Conservation (phyloP, 2,797 vertebrate species). For the Toxotes lorentzi region DNA sequence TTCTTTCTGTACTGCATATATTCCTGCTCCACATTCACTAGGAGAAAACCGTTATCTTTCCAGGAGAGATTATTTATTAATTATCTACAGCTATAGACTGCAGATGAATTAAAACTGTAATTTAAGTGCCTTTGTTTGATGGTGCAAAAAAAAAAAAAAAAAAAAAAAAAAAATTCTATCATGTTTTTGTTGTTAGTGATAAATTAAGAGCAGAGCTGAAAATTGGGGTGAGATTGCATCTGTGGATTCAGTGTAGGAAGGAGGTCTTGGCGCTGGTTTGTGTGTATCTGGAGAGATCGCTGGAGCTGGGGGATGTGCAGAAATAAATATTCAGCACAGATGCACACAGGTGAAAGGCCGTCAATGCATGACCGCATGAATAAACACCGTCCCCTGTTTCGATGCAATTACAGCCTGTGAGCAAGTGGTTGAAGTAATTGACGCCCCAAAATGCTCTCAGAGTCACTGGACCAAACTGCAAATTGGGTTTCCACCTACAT, state of each 20-base stretch:
- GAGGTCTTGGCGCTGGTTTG: conserved; percentile 26
- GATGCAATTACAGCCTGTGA: conserved; percentile 83
- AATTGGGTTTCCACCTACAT: conserved; percentile 73
- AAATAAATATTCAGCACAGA: conserved; percentile 84
- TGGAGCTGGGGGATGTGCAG: conserved; percentile 57
- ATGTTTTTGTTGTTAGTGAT: conserved; percentile 41
- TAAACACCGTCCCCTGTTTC: conserved; percentile 83
- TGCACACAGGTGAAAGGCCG: conserved; percentile 78
- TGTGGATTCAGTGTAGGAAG: conserved; percentile 41
- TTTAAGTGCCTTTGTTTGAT: conserved; percentile 14
- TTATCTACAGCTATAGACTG: conserved; percentile 7
- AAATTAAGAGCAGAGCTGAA: conserved; percentile 58
- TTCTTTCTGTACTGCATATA: conserved; percentile 25
- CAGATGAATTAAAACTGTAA: conserved; percentile 14
- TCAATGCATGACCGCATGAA: conserved; percentile 83
- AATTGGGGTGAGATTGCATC: not conserved
- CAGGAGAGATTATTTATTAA: conserved; percentile 29
- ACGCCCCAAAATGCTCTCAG: conserved; percentile 73
- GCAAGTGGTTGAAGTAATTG: conserved; percentile 84
- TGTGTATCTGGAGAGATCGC: conserved; percentile 37
- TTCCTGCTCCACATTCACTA: conserved; percentile 19
- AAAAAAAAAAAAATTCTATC: conserved; percentile 9
- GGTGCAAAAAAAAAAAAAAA: not conserved
- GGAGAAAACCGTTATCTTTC: conserved; percentile 25
- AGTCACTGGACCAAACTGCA: conserved; percentile 72